A percentile compares a stretch with the other conserved stretches of the same genome.
These are phyloP conservation scores for Tanaodytes sp. DNA, from an alignment of 2,888 invertebrate genomes.

Conservation along the genomic window DNA sequence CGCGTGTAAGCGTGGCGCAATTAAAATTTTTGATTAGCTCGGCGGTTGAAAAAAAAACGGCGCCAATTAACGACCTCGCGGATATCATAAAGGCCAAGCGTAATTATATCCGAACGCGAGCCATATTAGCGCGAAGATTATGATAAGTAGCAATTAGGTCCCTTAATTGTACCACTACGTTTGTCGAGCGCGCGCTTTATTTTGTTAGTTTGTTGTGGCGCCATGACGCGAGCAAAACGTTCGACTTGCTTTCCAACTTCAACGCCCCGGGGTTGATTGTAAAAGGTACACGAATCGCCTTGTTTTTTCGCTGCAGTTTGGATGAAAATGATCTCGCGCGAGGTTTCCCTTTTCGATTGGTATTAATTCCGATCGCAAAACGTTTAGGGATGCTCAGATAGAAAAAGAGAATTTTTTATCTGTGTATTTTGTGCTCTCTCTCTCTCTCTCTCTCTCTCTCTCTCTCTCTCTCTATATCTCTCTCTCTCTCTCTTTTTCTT, in stretches of 20 bases:
- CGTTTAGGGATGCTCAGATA: too few species aligned
- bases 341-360: too few species aligned
- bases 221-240: slow-evolving; percentile 33
- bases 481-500: too few species aligned
- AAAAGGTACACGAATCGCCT: too few species aligned
- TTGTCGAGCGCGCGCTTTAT: slow-evolving; percentile 36
- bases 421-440: too few species aligned
- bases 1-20: slow-evolving; percentile 17
- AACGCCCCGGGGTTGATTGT: slow-evolving; percentile 29
- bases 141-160: slow-evolving; percentile 46
- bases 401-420: too few species aligned
- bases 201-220: slow-evolving; percentile 27
- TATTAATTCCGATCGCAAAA: too few species aligned
- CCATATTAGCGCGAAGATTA: slow-evolving; percentile 35
- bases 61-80: slow-evolving; percentile 36
- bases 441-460: too few species aligned
- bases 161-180: slow-evolving; percentile 27
- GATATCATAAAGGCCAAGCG: slow-evolving; percentile 26
- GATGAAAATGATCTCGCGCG: too few species aligned
- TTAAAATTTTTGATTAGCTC: slow-evolving; percentile 34
- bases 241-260: slow-evolving; percentile 40
- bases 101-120: slow-evolving; percentile 29
- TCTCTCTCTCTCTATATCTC: too few species aligned
- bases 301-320: too few species aligned
- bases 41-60: slow-evolving; percentile 16